Evolutionary conservation across 1,140 invertebrate genomes (phyloP), one percentile per base, ranked within the genome.

Genomic region (Pararge aegeria): DNA sequence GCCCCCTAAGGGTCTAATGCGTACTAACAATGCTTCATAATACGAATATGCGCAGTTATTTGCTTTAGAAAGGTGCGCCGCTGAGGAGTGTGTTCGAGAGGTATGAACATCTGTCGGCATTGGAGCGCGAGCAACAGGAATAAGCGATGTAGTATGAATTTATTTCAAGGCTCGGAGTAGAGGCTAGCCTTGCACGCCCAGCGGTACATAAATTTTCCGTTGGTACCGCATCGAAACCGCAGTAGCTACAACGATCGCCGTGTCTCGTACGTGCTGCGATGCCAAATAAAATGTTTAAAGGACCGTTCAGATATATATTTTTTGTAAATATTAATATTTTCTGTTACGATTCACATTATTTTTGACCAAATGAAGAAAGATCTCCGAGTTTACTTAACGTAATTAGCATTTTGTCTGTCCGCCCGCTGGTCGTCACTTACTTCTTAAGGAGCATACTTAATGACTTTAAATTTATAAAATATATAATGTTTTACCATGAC

Each of bases 161-260:
- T 73, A 65, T 57, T 64, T 48, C 55, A 61, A 42, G 68, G 70
- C 44, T 58, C 73, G 64, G 51, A 67, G 75, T 80, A 73, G 67
- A 55, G 66, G 66, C 64, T 67, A 76, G 76, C 74, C 71, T 78
- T 82, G 79, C 75, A 80, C 78, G 75, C 78, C 80, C 77, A 77
- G 71, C 79, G 79, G 74, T 80, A 79, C 73, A 88, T 87, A 85
- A 88, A 88, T 88, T 86, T 84, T 81, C 68, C 66, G 80, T 58
- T 53, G 70, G 75, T 83, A 77, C 79, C 80, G 83, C 80, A 87
- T 77, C 72, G 78, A 71, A 77, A 78, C 80, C 80, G 79, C 83
- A 83, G 80, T 83, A 84, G 75, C 74, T 76, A 70, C 68, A 71
- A 70, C 75, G 70, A 78, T 66, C 70, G 70, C 72, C 69, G 68